These are phyloP conservation scores for Lymantria dispar DNA, from an alignment of 2,888 invertebrate genomes.

Conservation along the genomic window DNA sequence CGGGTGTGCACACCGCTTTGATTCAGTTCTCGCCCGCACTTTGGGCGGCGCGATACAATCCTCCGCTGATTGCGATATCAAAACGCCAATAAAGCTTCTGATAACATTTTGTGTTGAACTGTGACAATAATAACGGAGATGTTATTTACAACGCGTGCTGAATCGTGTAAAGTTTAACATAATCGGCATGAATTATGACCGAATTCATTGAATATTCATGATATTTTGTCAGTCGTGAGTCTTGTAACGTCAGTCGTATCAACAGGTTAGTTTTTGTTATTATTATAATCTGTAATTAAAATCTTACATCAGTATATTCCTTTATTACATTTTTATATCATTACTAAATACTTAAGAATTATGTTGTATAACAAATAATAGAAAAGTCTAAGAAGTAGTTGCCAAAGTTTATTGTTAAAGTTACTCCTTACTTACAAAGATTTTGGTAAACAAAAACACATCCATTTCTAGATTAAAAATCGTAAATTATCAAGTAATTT, in stretches of 20 bases:
- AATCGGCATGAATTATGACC: conserved; percentile 49
- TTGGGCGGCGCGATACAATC: conserved; percentile 17
- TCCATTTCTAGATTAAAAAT: too few relatives aligned
- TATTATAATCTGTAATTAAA: background rate
- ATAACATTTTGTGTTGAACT: conserved; percentile 31
- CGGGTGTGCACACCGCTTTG: conserved; percentile 28
- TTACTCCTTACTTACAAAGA: too few relatives aligned
- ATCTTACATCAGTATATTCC: too few relatives aligned
- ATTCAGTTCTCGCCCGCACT: conserved; percentile 33
- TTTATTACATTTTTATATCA: too few relatives aligned
- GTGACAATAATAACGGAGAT: conserved; percentile 40
- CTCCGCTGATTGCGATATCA: conserved; percentile 13
- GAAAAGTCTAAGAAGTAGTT: too few relatives aligned
- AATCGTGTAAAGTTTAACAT: conserved; percentile 35
- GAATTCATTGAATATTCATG: conserved; percentile 53
- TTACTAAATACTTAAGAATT: too few relatives aligned
- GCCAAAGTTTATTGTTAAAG: too few relatives aligned
- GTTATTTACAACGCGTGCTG: conserved; percentile 40
- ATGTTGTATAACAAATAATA: too few relatives aligned
- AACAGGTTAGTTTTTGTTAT: conserved; percentile 63
- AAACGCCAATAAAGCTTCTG: conserved; percentile 9
- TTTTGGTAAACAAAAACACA: too few relatives aligned
- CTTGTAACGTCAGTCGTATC: conserved; percentile 47
- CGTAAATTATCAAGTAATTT: too few relatives aligned
- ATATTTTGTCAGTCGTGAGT: conserved; percentile 43